Conservation (phyloP, 2,888 invertebrate genomes). For the Leptarthrus brevirostris region DNA sequence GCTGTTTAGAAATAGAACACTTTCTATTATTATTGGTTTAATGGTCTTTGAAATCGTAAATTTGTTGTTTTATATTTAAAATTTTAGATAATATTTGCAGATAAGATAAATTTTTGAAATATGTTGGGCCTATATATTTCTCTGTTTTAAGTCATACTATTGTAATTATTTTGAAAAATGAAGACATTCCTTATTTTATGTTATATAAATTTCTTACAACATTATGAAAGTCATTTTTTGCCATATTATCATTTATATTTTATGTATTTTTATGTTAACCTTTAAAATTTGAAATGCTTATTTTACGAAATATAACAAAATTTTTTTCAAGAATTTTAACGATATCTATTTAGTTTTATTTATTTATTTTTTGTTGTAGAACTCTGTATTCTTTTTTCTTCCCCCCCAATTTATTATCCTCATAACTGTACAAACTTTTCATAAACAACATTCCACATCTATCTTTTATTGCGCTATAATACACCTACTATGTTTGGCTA, state of each 20-base stretch:
- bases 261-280: conserved; percentile 13
- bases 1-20: too few relatives aligned
- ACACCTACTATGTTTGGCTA: too few relatives aligned
- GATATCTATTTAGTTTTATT: conserved; percentile 21
- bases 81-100: too few relatives aligned
- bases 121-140: too few relatives aligned
- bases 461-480: conserved; percentile 21
- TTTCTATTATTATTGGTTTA: too few relatives aligned
- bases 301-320: conserved; percentile 13
- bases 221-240: not conserved
- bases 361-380: too few relatives aligned
- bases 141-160: too few relatives aligned
- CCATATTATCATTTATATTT: conserved; percentile 13
- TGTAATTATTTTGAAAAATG: too few relatives aligned
- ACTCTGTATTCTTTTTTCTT: not conserved
- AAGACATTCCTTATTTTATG: conserved; percentile 11
- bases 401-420: not conserved
- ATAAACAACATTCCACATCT: conserved; percentile 17
- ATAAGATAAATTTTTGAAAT: too few relatives aligned
- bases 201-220: too few relatives aligned
- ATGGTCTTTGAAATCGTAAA: too few relatives aligned
- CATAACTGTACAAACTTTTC: conserved; percentile 24
- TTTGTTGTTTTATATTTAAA: too few relatives aligned
- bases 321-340: conserved; percentile 11
- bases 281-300: not conserved